Conservation (phyloP, 2,113 vertebrate genomes). For the Perca schrenkii region DNA sequence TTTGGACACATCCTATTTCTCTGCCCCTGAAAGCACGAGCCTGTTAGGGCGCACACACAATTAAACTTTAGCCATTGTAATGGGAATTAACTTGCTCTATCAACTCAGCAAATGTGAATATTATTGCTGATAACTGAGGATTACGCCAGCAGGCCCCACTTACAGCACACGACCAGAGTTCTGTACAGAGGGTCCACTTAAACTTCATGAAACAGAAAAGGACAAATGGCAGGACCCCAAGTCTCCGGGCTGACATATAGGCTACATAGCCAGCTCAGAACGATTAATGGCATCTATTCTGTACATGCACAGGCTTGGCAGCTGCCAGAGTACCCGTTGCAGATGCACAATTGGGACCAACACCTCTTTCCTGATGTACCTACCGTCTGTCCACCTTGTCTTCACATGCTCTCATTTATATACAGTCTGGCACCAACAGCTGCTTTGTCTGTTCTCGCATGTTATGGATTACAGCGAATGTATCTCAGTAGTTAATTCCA, state of each 20-base stretch:
- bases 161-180: slow-evolving; percentile 22
- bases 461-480: slow-evolving; percentile 9
- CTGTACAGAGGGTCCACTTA: slow-evolving; percentile 26
- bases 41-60: slow-evolving; percentile 51
- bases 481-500: slow-evolving; percentile 8
- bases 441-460: slow-evolving; percentile 31
- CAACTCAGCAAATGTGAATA: slow-evolving; percentile 73
- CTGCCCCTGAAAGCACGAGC: slow-evolving; percentile 45
- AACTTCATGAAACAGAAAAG: slow-evolving; percentile 25
- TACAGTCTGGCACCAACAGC: slow-evolving; percentile 26
- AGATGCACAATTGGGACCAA: slow-evolving; percentile 39
- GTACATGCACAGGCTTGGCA: slow-evolving; percentile 4
- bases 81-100: slow-evolving; percentile 63
- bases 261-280: not conserved
- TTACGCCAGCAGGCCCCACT: slow-evolving; percentile 5
- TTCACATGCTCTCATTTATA: slow-evolving; percentile 7
- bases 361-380: not conserved
- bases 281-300: not conserved
- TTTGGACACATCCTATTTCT: slow-evolving; percentile 63
- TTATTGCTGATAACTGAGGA: slow-evolving; percentile 75
- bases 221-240: slow-evolving; percentile 17
- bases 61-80: slow-evolving; percentile 67
- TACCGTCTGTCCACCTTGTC: slow-evolving; percentile 33
- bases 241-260: not conserved
- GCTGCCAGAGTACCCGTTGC: slow-evolving; percentile 35